These are phyloP conservation scores for Drepana arcuata DNA, from an alignment of 1,140 invertebrate genomes.

Conservation along the genomic window DNA sequence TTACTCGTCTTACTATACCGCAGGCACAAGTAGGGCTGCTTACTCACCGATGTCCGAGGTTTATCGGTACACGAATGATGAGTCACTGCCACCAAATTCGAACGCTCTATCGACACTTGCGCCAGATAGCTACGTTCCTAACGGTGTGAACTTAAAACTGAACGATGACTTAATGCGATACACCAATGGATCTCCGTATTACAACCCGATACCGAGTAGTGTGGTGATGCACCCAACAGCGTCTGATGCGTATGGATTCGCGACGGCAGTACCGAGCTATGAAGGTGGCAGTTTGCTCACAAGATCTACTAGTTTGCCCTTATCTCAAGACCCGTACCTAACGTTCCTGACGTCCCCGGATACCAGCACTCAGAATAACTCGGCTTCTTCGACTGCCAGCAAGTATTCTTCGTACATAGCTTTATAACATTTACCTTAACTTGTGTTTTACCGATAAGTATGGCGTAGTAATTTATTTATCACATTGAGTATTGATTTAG, in stretches of 20 bases:
- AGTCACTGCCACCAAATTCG: slow-evolving; percentile 52
- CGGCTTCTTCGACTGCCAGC: slow-evolving; percentile 18
- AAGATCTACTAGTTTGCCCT: slow-evolving; percentile 22
- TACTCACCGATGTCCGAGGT: slow-evolving; percentile 57
- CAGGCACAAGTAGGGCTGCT: slow-evolving; percentile 30
- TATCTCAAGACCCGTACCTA: slow-evolving; percentile 49
- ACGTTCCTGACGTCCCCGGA: slow-evolving; percentile 38
- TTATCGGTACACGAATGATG: slow-evolving; percentile 59
- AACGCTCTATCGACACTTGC: slow-evolving; percentile 33
- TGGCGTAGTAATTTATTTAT: no score
- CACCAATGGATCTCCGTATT: slow-evolving; percentile 34
- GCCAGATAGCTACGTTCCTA: slow-evolving; percentile 53
- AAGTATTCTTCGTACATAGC: slow-evolving; percentile 52
- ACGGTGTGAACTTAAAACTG: slow-evolving; percentile 50
- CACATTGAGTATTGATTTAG: no score
- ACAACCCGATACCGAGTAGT: slow-evolving; percentile 35
- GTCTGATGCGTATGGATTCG: slow-evolving; percentile 38
- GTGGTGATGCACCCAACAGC: slow-evolving; percentile 33
- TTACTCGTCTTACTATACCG: slow-evolving; percentile 47
- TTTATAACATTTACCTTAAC: no score
- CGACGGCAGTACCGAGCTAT: slow-evolving; percentile 38
- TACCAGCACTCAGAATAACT: slow-evolving; percentile 25
- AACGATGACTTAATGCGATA: slow-evolving; percentile 48
- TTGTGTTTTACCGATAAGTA: no score
- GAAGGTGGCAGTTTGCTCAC: slow-evolving; percentile 36